These are phyloP conservation scores for Mareca penelope DNA, from an alignment of 2,797 vertebrate genomes.

Conservation along the genomic window DNA sequence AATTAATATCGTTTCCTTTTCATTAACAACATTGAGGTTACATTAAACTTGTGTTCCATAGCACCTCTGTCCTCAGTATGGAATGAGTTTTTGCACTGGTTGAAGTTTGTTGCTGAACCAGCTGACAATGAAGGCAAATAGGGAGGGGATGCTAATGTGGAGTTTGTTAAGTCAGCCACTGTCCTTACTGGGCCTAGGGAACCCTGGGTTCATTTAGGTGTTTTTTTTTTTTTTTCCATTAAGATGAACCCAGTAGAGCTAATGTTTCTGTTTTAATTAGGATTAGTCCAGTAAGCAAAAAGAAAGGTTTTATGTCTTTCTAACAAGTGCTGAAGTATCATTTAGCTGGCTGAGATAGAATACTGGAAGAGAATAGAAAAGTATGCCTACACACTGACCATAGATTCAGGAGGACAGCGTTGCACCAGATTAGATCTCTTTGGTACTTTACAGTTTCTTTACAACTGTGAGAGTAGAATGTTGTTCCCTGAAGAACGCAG, in stretches of 20 bases:
- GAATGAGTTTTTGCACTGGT: neutral
- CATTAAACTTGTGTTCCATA: neutral
- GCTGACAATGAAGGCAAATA: neutral
- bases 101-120: neutral
- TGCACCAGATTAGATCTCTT: neutral
- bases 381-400: neutral
- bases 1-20: neutral
- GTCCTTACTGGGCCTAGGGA: neutral
- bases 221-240: neutral
- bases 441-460: conserved; percentile 43
- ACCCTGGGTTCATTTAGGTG: neutral
- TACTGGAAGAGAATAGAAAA: neutral
- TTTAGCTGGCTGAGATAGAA: neutral
- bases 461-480: neutral
- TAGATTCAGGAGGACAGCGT: neutral
- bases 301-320: neutral
- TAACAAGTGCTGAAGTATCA: neutral
- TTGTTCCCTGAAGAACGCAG: neutral
- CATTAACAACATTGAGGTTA: neutral
- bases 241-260: neutral
- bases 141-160: neutral
- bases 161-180: neutral
- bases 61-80: neutral
- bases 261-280: neutral
- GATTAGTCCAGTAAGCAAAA: neutral